A percentile compares a stretch with the other conserved stretches of the same genome.
phyloP scores from a whole-genome alignment of 2,113 vertebrate genomes.

The Ailurus styani region DNA sequence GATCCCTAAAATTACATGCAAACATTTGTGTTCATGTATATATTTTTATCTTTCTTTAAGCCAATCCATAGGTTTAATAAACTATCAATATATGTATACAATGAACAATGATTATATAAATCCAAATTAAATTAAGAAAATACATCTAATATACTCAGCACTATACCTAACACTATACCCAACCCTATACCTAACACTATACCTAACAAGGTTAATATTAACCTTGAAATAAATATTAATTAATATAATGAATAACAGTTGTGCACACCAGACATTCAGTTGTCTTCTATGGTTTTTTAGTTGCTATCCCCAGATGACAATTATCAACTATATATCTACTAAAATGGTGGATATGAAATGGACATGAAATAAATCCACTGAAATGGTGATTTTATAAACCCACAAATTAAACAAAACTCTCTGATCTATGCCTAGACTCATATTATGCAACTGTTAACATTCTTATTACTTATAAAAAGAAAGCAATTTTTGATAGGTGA shows the following conservation, averaged over 20 bases:
- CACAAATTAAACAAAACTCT: background rate
- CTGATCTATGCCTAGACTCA: background rate
- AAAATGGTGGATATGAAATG: background rate
- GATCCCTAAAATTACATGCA: background rate
- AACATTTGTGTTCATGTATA: background rate
- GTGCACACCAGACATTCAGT: background rate
- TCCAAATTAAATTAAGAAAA: background rate
- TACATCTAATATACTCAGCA: background rate
- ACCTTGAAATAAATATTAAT: background rate
- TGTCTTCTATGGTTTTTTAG: background rate
- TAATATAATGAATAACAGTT: background rate
- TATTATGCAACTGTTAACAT: background rate
- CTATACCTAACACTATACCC: background rate
- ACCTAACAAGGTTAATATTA: too few species aligned
- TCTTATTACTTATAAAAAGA: background rate
- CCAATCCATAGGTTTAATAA: background rate
- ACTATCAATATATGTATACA: background rate
- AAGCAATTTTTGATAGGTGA: background rate
- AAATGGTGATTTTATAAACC: background rate
- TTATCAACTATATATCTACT: background rate
- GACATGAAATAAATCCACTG: background rate
- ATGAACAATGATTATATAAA: background rate
- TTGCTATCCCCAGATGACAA: background rate
- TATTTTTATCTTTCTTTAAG: background rate
- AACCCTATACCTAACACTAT: too few species aligned